Evolutionary conservation across 64 coral and sea anemone species (phyloP), one percentile per base, ranked within the genome.

Genomic region (Acropora yongei): DNA sequence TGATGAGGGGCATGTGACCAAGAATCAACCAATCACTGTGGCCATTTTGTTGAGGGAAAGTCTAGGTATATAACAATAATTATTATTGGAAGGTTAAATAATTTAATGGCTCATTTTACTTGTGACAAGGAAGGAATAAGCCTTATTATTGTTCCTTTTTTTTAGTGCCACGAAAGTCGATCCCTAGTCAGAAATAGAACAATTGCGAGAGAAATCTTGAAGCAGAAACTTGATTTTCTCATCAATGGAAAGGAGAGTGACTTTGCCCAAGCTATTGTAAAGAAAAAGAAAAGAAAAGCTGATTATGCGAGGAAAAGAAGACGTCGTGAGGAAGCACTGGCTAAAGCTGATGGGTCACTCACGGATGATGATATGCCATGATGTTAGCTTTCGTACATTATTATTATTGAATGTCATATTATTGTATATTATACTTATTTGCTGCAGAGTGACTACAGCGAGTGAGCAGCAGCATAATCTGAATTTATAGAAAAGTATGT

Each of bases 131-230:
- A 71, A 71, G 10, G 6, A 7, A 1, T 78, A 42, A 72, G 43
- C 19, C 49, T 13, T 87, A 1, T 81, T 5, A 5, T 55, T 55
- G 5, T 55, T 10, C 10, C 10, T 55, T 55, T 55, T 10, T 78
- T 90, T 82, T 51, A 99, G 97, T 99, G 97, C 18, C 97, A 99
- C 76, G 78, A 99, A 76, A 96, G 94, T 74, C 91, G 97, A 20
- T 99, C 91, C 44, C 88, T 99, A 18, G 51, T 77, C 44, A 96
- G 97, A 80, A 99, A 99, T 82, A 90, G 97, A 93, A 77, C 79
- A 16, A 88, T 99, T 77, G 94, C 94, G 1, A 93, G 97, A 73
- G 87, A 89, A 74, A 84, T 94, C 46, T 47, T 99, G 9, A 77
- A 81, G 66, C 57, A 96, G 14, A 95, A 96, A 83, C 88, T 99